Percentiles rank a stretch among this genome's conserved stretches.
phyloP scores from a whole-genome alignment of 1,140 invertebrate genomes.

The Rhizoglyphus robini region DNA sequence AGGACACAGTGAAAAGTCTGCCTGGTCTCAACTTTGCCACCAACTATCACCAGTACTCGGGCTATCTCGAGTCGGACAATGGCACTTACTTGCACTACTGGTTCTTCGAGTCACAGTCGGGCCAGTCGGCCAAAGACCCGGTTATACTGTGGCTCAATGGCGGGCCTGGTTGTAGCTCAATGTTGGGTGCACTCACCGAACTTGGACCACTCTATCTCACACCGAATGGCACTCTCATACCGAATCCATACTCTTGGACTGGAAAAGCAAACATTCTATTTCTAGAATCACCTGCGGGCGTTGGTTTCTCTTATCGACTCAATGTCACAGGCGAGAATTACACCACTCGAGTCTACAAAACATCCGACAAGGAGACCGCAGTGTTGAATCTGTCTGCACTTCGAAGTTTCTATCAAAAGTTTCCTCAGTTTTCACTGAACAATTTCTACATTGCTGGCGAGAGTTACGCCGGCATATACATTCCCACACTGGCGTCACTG shows the following conservation, averaged over 20 bases:
- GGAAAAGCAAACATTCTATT: constrained; percentile 60
- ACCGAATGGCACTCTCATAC: constrained; percentile 32
- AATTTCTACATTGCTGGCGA: constrained; percentile 39
- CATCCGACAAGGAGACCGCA: too few relatives aligned
- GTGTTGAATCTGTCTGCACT: constrained; percentile 38
- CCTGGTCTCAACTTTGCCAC: constrained; percentile 26
- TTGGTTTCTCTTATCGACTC: constrained; percentile 46
- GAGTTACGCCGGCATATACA: constrained; percentile 38
- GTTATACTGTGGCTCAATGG: constrained; percentile 44
- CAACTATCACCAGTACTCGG: constrained; percentile 30
- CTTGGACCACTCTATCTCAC: constrained; percentile 39
- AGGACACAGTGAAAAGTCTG: constrained; percentile 27
- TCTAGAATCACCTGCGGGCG: constrained; percentile 43
- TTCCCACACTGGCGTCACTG: constrained; percentile 39
- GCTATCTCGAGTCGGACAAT: constrained; percentile 29
- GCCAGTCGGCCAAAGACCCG: constrained; percentile 37
- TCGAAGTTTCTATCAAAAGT: constrained; percentile 39
- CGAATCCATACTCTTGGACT: constrained; percentile 40
- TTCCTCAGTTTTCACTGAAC: constrained; percentile 36
- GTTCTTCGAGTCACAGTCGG: constrained; percentile 40
- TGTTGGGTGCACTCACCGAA: constrained; percentile 39
- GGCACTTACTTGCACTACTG: constrained; percentile 30
- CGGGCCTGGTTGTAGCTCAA: constrained; percentile 42
- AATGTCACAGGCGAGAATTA: constrained; percentile 40
- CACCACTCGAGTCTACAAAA: too few relatives aligned